These are phyloP conservation scores for Agriopis aurantiaria DNA, from an alignment of 2,888 invertebrate genomes.

Conservation along the genomic window DNA sequence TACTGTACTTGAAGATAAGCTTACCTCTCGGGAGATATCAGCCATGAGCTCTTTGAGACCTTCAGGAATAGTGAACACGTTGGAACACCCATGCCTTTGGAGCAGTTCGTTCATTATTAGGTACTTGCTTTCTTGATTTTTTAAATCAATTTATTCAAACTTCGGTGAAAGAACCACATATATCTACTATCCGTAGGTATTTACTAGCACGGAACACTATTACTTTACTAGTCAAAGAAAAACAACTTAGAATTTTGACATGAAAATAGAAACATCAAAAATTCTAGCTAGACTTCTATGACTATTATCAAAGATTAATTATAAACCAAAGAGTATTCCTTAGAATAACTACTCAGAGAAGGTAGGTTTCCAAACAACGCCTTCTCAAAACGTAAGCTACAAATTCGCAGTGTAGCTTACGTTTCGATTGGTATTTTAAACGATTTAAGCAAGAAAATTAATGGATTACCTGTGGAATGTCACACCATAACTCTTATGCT, in stretches of 20 bases:
- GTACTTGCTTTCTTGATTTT: conserved; percentile 38
- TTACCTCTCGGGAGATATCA: conserved; percentile 91
- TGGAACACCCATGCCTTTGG: conserved; percentile 78
- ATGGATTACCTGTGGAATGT: too few species aligned
- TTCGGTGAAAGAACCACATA: background rate
- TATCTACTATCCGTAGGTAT: too few species aligned
- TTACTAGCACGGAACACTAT: too few species aligned
- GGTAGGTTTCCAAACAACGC: too few species aligned
- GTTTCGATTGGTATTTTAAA: too few species aligned
- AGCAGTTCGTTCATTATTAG: conserved; percentile 71
- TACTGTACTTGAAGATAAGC: background rate
- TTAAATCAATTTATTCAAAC: too few species aligned
- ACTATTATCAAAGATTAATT: background rate
- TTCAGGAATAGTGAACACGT: conserved; percentile 86
- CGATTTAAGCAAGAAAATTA: too few species aligned
- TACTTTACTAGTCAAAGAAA: too few species aligned
- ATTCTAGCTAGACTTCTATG: background rate
- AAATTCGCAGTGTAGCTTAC: too few species aligned
- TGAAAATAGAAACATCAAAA: background rate
- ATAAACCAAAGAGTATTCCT: background rate
- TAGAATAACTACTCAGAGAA: too few species aligned
- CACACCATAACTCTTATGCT: too few species aligned
- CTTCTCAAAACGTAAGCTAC: too few species aligned
- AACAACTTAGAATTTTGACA: background rate
- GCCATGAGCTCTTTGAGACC: conserved; percentile 90